Base-by-base conservation (phyloP, 1,140 invertebrate species). In the Drosophila parabipectinata region DNA sequence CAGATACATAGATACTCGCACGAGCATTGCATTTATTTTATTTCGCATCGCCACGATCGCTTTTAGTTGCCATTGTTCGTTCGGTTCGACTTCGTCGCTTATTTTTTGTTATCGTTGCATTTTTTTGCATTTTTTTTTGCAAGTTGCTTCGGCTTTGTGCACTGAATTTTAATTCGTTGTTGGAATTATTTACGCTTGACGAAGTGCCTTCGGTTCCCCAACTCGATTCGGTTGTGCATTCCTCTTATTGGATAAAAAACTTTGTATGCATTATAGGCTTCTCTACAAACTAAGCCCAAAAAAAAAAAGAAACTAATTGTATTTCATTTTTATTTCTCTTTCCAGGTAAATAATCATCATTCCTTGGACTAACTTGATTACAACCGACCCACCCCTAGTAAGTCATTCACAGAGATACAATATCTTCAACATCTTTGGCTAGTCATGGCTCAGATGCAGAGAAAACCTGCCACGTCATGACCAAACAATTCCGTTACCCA, bases 151-250 rank as follows among this genome's bases (percentile, higher is more conserved):
- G 39, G 59, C 44, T 87, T 85, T 64, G 83, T 87, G 82, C 30
- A 51, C 9, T 82, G 78, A 72, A 87, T 88, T 87, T 82, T 58
- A 87, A 87, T 87, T 87, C 66, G 82, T 82, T 67, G 81, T 45
- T 7, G 30, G 24, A 57, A 34, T 56, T 57, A 10, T 60, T 68
- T 60, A 39, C 47, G 72, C 32, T 72, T 52, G 67, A 77, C 82
- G 83, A 78, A 69, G 44, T 1, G 15, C 8, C 34, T 37, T n/a
- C 26, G 26, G 26, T 5, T 28, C 5, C 6, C 26, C 26, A 28
- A 6, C 26, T 28, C 18, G 18, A 28, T 28, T 28, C 21, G 21
- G 21, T 21, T 21, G 21, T 21, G 21, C 21, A 21, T 21, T 21
- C 21, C 26, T 28, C 34, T n/a, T 4, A 37, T 37, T 37, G 34